phyloP scores from a whole-genome alignment of 2,113 vertebrate genomes.

The Dipodomys merriami region DNA sequence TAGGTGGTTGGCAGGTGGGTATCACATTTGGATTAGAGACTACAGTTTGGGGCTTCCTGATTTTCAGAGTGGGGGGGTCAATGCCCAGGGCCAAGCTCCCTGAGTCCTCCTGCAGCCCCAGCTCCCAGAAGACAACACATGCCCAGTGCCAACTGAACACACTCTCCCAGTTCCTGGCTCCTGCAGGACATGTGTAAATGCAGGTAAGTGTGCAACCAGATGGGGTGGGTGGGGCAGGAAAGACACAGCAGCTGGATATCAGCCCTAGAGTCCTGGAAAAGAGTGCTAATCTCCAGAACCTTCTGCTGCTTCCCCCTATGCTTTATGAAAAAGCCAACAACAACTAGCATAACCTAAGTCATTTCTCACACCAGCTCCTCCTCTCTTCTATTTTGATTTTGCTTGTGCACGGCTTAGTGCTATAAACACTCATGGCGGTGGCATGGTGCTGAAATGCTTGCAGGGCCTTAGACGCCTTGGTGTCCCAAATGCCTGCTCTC shows the following conservation, averaged over 20 bases:
- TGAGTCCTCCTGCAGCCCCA: neutral
- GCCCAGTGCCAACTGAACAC: no score
- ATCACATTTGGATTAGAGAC: neutral
- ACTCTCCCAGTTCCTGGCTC: neutral
- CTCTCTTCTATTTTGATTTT: constrained; percentile 33
- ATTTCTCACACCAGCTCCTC: neutral
- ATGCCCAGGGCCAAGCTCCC: neutral
- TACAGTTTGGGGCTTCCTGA: accelerated
- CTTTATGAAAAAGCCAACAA: neutral
- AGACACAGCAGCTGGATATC: neutral
- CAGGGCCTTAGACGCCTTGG: neutral
- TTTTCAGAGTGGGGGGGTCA: neutral
- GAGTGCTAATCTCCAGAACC: neutral
- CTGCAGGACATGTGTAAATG: neutral
- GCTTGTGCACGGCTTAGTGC: neutral
- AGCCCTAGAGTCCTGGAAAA: neutral
- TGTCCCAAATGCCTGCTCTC: neutral
- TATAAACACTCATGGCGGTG: neutral
- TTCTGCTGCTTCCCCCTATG: neutral
- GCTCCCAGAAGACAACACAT: neutral
- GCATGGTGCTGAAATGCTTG: neutral
- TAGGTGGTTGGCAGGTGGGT: neutral
- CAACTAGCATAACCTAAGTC: neutral
- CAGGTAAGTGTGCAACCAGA: neutral
- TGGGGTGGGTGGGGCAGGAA: neutral